Evolutionary conservation across 2,113 vertebrate species (phyloP), one percentile per base, ranked within the genome.

Genomic region (Hirundichthys speculiger): DNA sequence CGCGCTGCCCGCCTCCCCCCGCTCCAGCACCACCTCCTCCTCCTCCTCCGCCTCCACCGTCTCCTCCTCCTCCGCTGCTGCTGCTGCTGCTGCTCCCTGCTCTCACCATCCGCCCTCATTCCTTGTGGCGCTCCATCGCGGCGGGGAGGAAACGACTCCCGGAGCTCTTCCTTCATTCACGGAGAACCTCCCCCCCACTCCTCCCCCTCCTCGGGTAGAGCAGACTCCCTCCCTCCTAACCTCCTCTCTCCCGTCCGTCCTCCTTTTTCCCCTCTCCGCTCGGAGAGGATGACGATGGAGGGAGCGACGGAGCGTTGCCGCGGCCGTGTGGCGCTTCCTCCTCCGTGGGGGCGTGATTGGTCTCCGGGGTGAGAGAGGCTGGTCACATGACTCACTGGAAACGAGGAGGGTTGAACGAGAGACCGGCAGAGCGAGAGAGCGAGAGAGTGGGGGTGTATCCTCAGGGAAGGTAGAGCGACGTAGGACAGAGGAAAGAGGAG

Each of bases 21-120:
- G 49, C 76, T 30, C 68, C 72, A 4, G 50, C 68, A 48, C 59
- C 80, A 52, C 69, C 60, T 34, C 73, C 81, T 27, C 75, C 79
- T 50, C 61, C 82, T 21, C 70, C 88, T 14, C 69, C 80, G 61
- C 75, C 88, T 38, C 58, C 81, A 41, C 77, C 78, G 25, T 43
- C 67, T 30, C 61, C 82, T 57, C 75, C 76, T 1, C 69, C 71
- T 15, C 77, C 69, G 41, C 85, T 80, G 21, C 76, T 24, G 15
- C 84, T 80, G 76, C 86, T 88, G 85, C 88, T 92, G 91, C 89
- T 91, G 89, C 89, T 93, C 82, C 92, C 86, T 86, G 89, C 84
- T 86, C 91, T 94, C 85, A 94, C 92, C 92, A 94, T 94, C 90
- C 93, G 91, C 89, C 92, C 90, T 92, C 93, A 90, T 91, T 94